Evolutionary conservation across 2,888 invertebrate species (phyloP).

Genomic region (Thecocarcelia acutangulata): DNA sequence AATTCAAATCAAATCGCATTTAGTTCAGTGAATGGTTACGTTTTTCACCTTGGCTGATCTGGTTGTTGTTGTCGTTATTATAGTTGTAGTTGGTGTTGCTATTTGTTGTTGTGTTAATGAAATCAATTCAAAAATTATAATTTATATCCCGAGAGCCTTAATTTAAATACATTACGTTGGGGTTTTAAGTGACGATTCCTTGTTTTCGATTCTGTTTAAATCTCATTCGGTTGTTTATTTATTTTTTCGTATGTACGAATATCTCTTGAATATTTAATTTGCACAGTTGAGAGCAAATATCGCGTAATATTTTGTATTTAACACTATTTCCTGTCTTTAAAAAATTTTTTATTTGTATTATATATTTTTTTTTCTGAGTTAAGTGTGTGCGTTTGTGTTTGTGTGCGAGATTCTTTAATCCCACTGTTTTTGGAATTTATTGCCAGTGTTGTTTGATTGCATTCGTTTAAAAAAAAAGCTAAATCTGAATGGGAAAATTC

Average conservation of each 20-base stretch:
- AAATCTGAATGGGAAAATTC: constrained; percentile 31
- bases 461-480: constrained; percentile 45
- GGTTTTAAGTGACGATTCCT: constrained; percentile 67
- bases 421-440: constrained; percentile 72
- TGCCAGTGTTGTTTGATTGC: constrained; percentile 67
- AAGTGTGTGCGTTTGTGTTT: constrained; percentile 19
- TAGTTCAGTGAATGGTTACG: constrained; percentile 57
- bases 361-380: constrained; percentile 46
- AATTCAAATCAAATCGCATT: constrained; percentile 66
- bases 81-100: constrained; percentile 15
- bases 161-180: constrained; percentile 67
- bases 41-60: constrained; percentile 1
- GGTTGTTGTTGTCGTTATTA: constrained; percentile 5
- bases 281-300: constrained; percentile 28
- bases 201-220: constrained; percentile 63
- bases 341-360: constrained; percentile 16
- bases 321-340: constrained; percentile 43
- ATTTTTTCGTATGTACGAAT: background rate
- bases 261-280: constrained; percentile 32
- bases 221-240: background rate
- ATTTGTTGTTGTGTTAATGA: constrained; percentile 61
- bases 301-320: constrained; percentile 56
- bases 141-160: constrained; percentile 64
- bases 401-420: constrained; percentile 66
- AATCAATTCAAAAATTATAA: constrained; percentile 67